Evolutionary conservation across 2,888 invertebrate genomes (phyloP), one percentile per base, ranked within the genome.

Genomic region (Dryobotodes eremita): DNA sequence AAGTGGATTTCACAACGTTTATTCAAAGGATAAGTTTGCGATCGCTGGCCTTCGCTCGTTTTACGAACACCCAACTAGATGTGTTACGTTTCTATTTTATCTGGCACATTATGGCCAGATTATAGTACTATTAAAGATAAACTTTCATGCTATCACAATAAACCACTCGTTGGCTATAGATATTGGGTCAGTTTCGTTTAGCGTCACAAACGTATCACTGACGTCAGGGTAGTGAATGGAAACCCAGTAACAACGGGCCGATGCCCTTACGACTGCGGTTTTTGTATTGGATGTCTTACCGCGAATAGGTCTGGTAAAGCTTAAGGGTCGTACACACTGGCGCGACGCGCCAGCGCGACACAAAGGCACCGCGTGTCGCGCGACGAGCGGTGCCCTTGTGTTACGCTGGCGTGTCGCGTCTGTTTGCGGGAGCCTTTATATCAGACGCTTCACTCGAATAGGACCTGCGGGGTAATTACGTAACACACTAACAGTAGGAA

Each of bases 211-310:
- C 72, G 62, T 71, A 81, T 79, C 53, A 26, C 42, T 88, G 89
- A 88, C 88, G 89, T 89, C 88, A 88, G 23, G n/a, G 23, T 59
- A 36, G 57, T 82, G 82, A 87, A 87, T 86, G 86, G 31, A 88
- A 88, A 86, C 74, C 70, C 31, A 82, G 77, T 77, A 82, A 84
- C 79, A 78, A 77, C 73, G 55, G 89, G 82, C 75, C 80, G 72
- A 84, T 86, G 86, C 71, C 88, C 88, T 88, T 72, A 81, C 42
- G 59, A 59, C 57, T 79, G 84, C 69, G 88, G 89, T 82, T 87
- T 71, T 75, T 36, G 73, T 80, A 78, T 88, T 70, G 57, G 8
- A 77, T 88, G 42, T 86, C 79, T 82, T 69, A 79, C 79, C 75
- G 75, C 80, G 57, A 36, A 53, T 71, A 57, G 6, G 26, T 48